phyloP scores from a whole-genome alignment of 2,113 vertebrate genomes.

The Triplophysa tibetana region DNA sequence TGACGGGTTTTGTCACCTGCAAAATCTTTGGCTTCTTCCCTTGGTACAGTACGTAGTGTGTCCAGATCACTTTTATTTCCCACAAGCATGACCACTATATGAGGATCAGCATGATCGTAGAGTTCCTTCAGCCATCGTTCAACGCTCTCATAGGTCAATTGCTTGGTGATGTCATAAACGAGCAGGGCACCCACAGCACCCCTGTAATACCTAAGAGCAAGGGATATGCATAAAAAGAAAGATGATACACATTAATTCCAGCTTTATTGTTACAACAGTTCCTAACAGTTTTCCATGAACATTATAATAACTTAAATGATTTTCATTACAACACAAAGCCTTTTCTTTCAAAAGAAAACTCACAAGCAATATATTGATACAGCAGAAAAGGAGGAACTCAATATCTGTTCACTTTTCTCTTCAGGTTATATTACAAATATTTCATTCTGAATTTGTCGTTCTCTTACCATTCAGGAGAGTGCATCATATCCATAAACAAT shows the following conservation, averaged over 20 bases:
- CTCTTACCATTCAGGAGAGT: not conserved
- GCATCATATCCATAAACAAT: not conserved
- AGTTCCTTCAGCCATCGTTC: slow-evolving; percentile 97
- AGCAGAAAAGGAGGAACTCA: too few species aligned
- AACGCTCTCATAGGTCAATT: slow-evolving; percentile 93
- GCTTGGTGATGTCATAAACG: slow-evolving; percentile 96
- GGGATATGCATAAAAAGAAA: not conserved
- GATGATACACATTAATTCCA: not conserved
- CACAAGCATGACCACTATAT: slow-evolving; percentile 98
- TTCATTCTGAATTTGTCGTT: too few species aligned
- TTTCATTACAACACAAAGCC: too few species aligned
- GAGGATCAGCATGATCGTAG: slow-evolving; percentile 92
- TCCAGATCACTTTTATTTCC: slow-evolving; percentile 93
- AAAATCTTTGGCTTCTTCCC: slow-evolving; percentile 86
- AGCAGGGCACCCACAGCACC: slow-evolving; percentile 93
- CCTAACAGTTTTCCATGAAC: too few species aligned
- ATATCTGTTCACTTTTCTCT: too few species aligned
- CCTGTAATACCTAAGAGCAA: slow-evolving; percentile 85
- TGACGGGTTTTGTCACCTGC: slow-evolving; percentile 74
- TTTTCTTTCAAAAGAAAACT: too few species aligned
- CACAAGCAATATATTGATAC: too few species aligned
- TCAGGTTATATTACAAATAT: too few species aligned
- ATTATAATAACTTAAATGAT: too few species aligned
- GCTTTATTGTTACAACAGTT: too few species aligned
- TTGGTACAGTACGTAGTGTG: slow-evolving; percentile 82